Evolutionary conservation across 2,888 invertebrate species (phyloP).

Genomic region (Anarsia innoxiella): DNA sequence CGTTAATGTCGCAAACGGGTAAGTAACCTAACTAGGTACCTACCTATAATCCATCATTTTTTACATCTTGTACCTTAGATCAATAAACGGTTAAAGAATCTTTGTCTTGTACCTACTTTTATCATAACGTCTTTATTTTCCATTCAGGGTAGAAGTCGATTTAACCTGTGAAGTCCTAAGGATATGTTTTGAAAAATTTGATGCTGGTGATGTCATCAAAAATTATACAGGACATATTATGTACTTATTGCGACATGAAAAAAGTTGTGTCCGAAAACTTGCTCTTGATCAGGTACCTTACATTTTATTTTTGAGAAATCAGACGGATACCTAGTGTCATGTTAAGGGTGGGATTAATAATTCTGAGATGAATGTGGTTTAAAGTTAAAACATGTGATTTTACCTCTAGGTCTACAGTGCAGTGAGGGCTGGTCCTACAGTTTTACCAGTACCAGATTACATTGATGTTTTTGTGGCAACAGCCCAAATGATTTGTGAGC

Average conservation of each 20-base stretch:
- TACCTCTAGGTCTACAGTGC: slow-evolving; percentile 51
- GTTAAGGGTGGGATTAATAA: no score
- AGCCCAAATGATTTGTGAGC: slow-evolving; percentile 75
- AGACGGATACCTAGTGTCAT: no score
- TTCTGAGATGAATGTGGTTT: no score
- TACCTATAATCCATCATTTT: no score
- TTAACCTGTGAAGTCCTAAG: slow-evolving; percentile 79
- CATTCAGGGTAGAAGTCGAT: slow-evolving; percentile 72
- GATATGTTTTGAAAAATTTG: slow-evolving; percentile 77
- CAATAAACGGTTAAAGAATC: no score
- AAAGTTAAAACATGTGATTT: no score
- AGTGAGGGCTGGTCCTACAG: slow-evolving; percentile 30
- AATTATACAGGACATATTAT: slow-evolving; percentile 76
- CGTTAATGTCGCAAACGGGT: slow-evolving; percentile 67
- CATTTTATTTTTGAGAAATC: no score
- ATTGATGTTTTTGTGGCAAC: slow-evolving; percentile 72
- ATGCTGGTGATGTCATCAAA: slow-evolving; percentile 74
- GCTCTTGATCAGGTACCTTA: slow-evolving; percentile 77
- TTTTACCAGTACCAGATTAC: slow-evolving; percentile 59
- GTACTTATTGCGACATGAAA: slow-evolving; percentile 78
- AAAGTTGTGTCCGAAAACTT: slow-evolving; percentile 76
- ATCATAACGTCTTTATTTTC: slow-evolving; percentile 1
- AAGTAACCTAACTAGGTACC: slow-evolving; percentile 28
- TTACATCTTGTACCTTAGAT: no score
- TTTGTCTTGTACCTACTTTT: background rate